Evolutionary conservation across 2,113 vertebrate species (phyloP).

Genomic region (Bufo bufo): DNA sequence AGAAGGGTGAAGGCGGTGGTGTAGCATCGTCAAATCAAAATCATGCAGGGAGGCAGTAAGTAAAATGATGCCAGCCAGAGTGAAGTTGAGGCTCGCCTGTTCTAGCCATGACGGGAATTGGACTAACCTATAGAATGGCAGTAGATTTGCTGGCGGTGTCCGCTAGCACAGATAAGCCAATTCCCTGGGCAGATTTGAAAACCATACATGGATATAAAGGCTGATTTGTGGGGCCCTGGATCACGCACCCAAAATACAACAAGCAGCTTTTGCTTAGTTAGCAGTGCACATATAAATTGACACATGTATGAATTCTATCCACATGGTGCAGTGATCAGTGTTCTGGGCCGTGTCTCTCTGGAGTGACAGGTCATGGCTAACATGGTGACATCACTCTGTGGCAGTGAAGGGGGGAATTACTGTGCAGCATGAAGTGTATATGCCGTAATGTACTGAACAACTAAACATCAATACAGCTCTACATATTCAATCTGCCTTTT

Average conservation of each 20-base stretch:
- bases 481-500: background rate
- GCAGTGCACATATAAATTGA: slow-evolving; percentile 16
- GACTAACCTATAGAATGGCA: slow-evolving; percentile 9
- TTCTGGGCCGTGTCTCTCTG: background rate
- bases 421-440: background rate
- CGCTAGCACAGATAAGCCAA: background rate
- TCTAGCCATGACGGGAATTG: background rate
- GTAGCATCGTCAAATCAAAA: slow-evolving; percentile 45
- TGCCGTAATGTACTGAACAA: background rate
- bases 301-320: slow-evolving; percentile 12
- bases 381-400: slow-evolving; percentile 19
- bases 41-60: slow-evolving; percentile 32
- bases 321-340: slow-evolving; percentile 23
- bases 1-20: background rate
- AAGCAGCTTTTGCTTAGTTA: slow-evolving; percentile 16
- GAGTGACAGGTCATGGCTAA: slow-evolving; percentile 6
- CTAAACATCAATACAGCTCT: background rate
- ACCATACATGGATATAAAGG: slow-evolving; percentile 7
- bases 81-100: background rate
- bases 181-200: background rate
- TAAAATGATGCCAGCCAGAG: slow-evolving; percentile 13
- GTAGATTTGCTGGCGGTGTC: background rate
- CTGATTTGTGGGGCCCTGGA: slow-evolving; percentile 2
- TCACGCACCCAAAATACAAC: slow-evolving; percentile 2
- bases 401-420: slow-evolving; percentile 38